Percentiles rank a stretch among this genome's conserved stretches.
These are phyloP conservation scores for Cettia cetti DNA, from an alignment of 2,113 vertebrate genomes.

Conservation along the genomic window DNA sequence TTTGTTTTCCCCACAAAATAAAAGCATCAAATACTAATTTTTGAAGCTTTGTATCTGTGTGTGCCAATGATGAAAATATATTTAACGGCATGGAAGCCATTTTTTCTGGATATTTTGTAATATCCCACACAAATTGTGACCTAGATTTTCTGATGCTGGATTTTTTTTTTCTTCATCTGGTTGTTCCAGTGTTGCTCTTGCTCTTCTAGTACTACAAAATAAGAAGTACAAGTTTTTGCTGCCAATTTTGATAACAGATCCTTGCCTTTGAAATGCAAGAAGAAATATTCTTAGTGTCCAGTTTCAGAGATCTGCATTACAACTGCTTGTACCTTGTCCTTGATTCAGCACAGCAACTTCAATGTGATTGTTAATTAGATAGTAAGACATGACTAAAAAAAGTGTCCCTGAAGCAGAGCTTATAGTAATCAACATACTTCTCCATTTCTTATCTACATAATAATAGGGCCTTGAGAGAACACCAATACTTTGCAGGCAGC, in stretches of 20 bases:
- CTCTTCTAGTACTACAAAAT: background rate
- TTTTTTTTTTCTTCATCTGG: background rate
- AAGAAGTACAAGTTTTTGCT: background rate
- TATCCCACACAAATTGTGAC: background rate
- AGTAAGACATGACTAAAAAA: background rate
- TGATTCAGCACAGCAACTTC: background rate
- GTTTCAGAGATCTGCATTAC: background rate
- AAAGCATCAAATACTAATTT: background rate
- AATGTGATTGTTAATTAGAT: background rate
- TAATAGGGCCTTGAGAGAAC: background rate
- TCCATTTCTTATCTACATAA: background rate
- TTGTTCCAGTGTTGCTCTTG: background rate
- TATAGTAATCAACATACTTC: slow-evolving; percentile 5
- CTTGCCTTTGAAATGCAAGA: background rate
- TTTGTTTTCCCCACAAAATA: background rate
- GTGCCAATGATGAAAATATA: background rate
- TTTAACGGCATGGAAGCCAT: background rate
- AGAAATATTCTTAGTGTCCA: background rate
- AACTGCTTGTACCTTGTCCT: background rate
- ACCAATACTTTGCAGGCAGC: background rate
- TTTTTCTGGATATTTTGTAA: background rate
- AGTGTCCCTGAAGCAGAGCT: background rate
- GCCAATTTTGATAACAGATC: background rate
- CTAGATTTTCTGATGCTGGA: background rate
- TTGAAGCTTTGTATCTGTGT: background rate